Evolutionary conservation across 2,113 vertebrate genomes (phyloP), one percentile per base, ranked within the genome.

Genomic region (Phycodurus eques): DNA sequence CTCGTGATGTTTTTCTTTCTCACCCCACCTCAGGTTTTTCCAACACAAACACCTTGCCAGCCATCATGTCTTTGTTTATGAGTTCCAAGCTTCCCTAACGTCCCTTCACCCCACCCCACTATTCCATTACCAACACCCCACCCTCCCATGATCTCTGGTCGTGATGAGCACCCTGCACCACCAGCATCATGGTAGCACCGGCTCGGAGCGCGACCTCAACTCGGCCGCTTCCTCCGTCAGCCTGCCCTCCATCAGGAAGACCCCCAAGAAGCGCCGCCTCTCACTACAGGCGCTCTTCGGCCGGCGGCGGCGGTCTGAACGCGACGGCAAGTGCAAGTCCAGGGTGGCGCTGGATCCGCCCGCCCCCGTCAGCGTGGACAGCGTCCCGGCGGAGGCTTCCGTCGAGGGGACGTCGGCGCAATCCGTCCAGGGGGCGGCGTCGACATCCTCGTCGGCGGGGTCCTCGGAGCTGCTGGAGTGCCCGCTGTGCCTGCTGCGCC

Each of bases 141-240:
- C 57, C 33, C 1, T 20, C 35, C 12, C 33, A 76, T 81, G 71
- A 85, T 62, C 68, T 71, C 39, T 75, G 39, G 73, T 57, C 13
- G 92, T 44, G 47, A 90, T 95, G 92, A 98, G 96, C 95, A 96
- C 93, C 93, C 93, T 95, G 61, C 85, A 85, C 67, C 94, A 91
- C 91, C 93, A 91, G 84, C 94, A 95, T 67, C 83, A 88, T 80
- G 87, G 87, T 79, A 86, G 83, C 85, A 93, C 95, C 86, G 96
- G 95, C 91, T 97, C 96, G 33, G 97, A 98, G 92, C 93, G 96
- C 81, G 98, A 99, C 88, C 94, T 98, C 68, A 95, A 97, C 77
- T 97, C 97, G 33, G 95, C 94, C 57, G 91, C 95, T 78, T 98
- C 97, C 27, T 96, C 97, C 11, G 92, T 96, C 76, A 98, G 96